These are phyloP conservation scores for Spermophilus dauricus DNA, from an alignment of 2,113 vertebrate species.

Conservation along the genomic window DNA sequence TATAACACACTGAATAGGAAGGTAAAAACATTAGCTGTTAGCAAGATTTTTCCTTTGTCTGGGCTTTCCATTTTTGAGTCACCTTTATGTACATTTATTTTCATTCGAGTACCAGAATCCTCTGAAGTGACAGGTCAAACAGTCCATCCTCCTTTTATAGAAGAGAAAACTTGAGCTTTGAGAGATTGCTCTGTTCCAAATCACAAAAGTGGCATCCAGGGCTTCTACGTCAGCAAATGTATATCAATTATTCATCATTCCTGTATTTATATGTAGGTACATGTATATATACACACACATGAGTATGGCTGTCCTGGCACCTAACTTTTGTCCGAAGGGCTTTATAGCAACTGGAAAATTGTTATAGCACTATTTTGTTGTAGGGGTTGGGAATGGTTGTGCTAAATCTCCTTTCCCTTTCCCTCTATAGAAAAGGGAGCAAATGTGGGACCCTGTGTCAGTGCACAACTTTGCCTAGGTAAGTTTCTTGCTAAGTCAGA, in stretches of 20 bases:
- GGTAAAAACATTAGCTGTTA: background rate
- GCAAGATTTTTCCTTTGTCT: background rate
- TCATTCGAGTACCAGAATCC: background rate
- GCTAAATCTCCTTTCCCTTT: background rate
- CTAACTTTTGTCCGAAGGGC: background rate
- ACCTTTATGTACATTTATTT: background rate
- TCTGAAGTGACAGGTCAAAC: background rate
- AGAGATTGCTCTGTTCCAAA: background rate
- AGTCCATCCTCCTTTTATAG: background rate
- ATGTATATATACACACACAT: background rate
- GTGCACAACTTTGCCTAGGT: background rate
- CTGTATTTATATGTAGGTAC: background rate
- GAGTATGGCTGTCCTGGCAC: background rate
- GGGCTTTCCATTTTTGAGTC: background rate
- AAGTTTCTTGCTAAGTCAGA: background rate
- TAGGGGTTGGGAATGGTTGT: background rate
- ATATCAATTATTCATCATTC: background rate
- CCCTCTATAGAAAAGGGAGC: background rate
- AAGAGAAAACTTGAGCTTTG: background rate
- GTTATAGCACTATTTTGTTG: background rate
- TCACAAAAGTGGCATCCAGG: background rate
- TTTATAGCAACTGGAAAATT: background rate
- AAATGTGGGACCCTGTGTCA: rapidly evolving
- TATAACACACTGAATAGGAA: background rate
- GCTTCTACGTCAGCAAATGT: background rate